Conservation (phyloP, 2,113 vertebrate species). For the Peucedramus taeniatus region DNA sequence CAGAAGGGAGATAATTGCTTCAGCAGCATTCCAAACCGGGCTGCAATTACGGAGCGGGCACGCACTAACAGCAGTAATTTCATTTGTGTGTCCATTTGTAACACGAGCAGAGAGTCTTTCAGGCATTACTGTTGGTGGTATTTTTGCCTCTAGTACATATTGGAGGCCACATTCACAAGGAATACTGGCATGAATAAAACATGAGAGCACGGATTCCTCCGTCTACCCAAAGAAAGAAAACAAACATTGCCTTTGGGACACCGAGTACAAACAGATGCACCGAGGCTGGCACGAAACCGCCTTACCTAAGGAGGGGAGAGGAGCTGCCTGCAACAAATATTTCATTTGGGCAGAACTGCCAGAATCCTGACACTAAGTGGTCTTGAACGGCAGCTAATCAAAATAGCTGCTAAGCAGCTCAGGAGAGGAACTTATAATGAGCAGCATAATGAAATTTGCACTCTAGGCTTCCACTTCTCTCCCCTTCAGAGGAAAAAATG, state of each 20-base stretch:
- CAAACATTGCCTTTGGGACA: conserved; percentile 56
- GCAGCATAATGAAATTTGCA: not conserved
- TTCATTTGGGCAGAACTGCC: not conserved
- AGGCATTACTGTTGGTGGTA: not conserved
- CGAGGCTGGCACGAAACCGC: conserved; percentile 1
- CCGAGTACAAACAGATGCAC: not conserved
- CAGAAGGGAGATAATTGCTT: conserved; percentile 30
- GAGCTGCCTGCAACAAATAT: not conserved
- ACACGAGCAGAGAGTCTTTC: conserved; percentile 20
- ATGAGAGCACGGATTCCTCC: conserved; percentile 41
- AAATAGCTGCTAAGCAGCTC: not conserved
- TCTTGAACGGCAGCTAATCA: not conserved
- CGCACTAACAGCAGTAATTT: conserved; percentile 42
- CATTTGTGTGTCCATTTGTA: conserved; percentile 62
- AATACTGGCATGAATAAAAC: conserved; percentile 66
- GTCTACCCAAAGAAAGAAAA: conserved; percentile 36
- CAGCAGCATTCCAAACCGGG: conserved; percentile 15
- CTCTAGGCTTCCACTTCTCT: not conserved
- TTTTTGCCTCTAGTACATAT: conserved; percentile 34
- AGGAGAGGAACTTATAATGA: not conserved
- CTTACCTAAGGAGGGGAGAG: not conserved
- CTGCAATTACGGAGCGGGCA: not conserved
- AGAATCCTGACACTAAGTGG: not conserved
- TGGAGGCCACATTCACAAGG: conserved; percentile 25
- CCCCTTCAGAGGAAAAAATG: not conserved